Conservation (phyloP, 1,140 invertebrate species). For the Gryllus bimaculatus region DNA sequence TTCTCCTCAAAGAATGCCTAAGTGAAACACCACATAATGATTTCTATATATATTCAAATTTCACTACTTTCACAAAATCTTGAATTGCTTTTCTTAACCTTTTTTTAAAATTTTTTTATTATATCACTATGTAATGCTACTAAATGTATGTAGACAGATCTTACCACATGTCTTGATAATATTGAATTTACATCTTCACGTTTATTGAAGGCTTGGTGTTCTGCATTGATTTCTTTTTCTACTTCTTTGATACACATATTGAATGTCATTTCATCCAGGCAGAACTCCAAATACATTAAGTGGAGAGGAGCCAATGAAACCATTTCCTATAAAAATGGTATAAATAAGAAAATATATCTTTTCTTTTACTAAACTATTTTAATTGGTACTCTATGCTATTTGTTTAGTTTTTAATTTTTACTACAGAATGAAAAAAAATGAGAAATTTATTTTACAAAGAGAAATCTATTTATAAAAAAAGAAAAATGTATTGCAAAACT, state of each 20-base stretch:
- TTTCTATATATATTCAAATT: slow-evolving; percentile 43
- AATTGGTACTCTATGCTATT: no score
- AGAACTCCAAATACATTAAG: slow-evolving; percentile 80
- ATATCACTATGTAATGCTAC: background rate
- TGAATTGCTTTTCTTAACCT: background rate
- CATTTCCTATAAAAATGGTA: slow-evolving; percentile 43
- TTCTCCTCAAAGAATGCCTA: slow-evolving; percentile 52
- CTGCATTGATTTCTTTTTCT: slow-evolving; percentile 75
- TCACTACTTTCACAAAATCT: background rate
- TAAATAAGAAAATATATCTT: no score
- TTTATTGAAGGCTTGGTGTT: slow-evolving; percentile 75
- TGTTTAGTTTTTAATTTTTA: no score
- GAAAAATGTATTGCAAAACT: background rate
- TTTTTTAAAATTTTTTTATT: background rate
- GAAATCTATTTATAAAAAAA: background rate
- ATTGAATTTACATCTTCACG: slow-evolving; percentile 74
- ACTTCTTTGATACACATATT: slow-evolving; percentile 77
- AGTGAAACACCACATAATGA: slow-evolving; percentile 33
- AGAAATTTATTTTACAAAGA: no score
- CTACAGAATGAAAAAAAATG: no score
- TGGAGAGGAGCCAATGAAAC: slow-evolving; percentile 70
- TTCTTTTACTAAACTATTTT: no score
- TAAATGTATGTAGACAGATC: slow-evolving; percentile 9
- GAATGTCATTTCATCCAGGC: slow-evolving; percentile 75
- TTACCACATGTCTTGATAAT: slow-evolving; percentile 58